A percentile compares a stretch with the other conserved stretches of the same genome.
Evolutionary conservation across 2,113 vertebrate species (phyloP).

Genomic region (Chaetorhynchus papuensis): DNA sequence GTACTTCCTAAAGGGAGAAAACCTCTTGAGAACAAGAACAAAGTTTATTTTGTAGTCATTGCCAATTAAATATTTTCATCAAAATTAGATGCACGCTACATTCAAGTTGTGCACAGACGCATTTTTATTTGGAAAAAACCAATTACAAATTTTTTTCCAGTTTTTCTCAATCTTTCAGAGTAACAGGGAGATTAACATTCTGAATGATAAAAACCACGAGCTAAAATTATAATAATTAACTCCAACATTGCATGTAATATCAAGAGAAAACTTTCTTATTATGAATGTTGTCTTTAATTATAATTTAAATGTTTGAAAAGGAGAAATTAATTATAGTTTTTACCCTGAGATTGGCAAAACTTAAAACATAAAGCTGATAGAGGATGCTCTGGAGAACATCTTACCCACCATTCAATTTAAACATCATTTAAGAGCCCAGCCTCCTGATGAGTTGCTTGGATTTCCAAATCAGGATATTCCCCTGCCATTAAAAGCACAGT

Average conservation of each 20-base stretch:
- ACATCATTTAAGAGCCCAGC: neutral
- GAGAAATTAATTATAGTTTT: constrained; percentile 56
- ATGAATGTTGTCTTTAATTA: constrained; percentile 55
- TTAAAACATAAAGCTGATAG: constrained; percentile 33
- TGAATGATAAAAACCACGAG: neutral
- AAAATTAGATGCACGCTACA: neutral
- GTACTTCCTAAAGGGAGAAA: neutral
- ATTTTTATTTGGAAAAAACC: neutral
- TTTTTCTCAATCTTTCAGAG: neutral
- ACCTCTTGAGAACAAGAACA: neutral
- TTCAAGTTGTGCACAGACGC: neutral
- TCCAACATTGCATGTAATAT: constrained; percentile 33
- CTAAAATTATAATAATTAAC: constrained; percentile 60
- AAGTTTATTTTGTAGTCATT: constrained; percentile 17
- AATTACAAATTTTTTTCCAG: neutral
- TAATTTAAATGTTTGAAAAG: constrained; percentile 49
- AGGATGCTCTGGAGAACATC: constrained; percentile 16
- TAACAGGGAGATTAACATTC: constrained; percentile 32
- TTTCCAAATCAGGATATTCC: neutral
- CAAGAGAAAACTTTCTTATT: constrained; percentile 61
- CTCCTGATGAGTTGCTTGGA: constrained; percentile 22
- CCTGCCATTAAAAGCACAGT: constrained; percentile 14
- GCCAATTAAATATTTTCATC: neutral
- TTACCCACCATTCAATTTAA: constrained; percentile 32
- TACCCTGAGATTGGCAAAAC: constrained; percentile 16